Percentiles rank a stretch among this genome's conserved stretches.
Evolutionary conservation across 2,888 invertebrate species (phyloP).

Genomic region (Nesidiocoris tenuis): DNA sequence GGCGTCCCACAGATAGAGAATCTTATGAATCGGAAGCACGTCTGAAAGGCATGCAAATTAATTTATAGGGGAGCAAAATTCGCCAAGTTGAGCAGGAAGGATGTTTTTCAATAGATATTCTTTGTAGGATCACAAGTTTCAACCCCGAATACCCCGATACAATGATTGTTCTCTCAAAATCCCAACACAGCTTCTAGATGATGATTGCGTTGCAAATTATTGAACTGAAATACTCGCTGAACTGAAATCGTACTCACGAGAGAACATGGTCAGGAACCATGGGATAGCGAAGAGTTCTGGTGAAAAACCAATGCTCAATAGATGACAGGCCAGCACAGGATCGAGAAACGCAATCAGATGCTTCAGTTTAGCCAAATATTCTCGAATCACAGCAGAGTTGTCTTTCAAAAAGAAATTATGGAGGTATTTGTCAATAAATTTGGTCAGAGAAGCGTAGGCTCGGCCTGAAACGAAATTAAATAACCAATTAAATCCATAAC

Average conservation of each 20-base stretch:
- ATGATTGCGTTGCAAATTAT: no score
- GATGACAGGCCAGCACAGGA: conserved; percentile 84
- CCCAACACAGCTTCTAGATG: no score
- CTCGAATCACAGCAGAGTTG: conserved; percentile 94
- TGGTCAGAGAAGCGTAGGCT: conserved; percentile 91
- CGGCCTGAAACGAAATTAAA: conserved; percentile 68
- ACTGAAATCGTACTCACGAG: conserved; percentile 87
- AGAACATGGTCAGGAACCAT: conserved; percentile 99
- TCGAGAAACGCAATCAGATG: conserved; percentile 96
- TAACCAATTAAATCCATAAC: background rate
- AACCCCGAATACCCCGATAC: no score
- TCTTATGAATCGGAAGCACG: conserved; percentile 96
- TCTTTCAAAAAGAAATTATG: conserved; percentile 97
- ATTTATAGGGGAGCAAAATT: no score
- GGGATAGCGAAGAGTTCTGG: conserved; percentile 98
- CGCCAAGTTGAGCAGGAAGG: no score
- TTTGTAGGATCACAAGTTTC: no score
- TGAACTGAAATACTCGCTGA: no score
- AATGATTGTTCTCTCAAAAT: no score
- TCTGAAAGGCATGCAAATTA: conserved; percentile 66
- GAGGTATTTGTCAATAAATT: conserved; percentile 93
- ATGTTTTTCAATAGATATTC: no score
- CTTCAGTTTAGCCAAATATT: conserved; percentile 94
- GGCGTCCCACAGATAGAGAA: conserved; percentile 97
- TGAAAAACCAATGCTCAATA: conserved; percentile 88